These are phyloP conservation scores for Drosophila subobscura DNA, from an alignment of 1,140 invertebrate genomes.

Conservation along the genomic window DNA sequence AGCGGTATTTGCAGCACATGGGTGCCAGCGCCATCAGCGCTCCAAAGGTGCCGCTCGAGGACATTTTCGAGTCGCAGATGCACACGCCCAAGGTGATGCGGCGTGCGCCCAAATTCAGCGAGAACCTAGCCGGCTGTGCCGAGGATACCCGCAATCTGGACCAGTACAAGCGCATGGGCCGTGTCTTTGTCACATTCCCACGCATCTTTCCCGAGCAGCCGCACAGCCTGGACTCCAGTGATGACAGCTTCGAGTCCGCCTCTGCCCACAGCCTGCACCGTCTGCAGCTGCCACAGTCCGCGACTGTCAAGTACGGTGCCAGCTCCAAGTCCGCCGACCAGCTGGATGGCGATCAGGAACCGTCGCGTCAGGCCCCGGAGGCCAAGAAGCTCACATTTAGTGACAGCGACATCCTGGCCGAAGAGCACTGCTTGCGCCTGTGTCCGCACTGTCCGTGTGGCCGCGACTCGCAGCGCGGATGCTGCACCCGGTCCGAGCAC, in stretches of 20 bases:
- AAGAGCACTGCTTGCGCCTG: conserved; percentile 59
- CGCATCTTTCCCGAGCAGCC: conserved; percentile 55
- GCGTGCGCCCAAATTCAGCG: conserved; percentile 87
- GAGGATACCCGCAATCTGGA: conserved; percentile 84
- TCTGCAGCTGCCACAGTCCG: conserved; percentile 44
- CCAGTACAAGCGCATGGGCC: conserved; percentile 80
- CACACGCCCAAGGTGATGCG: conserved; percentile 86
- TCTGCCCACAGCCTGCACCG: conserved; percentile 73
- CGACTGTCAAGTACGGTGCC: conserved; percentile 19
- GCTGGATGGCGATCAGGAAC: conserved; percentile 51
- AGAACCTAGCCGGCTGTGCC: conserved; percentile 87
- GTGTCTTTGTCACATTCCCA: conserved; percentile 80
- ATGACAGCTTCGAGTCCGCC: conserved; percentile 81
- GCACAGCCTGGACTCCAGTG: conserved; percentile 64
- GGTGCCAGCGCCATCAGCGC: conserved; percentile 22
- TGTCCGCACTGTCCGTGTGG: conserved; percentile 72
- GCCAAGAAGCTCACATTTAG: conserved; percentile 78
- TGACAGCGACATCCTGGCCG: conserved; percentile 76
- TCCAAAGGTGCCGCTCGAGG: conserved; percentile 60
- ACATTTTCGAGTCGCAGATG: conserved; percentile 82
- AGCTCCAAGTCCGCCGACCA: conserved; percentile 81
- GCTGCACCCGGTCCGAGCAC: conserved; percentile 57
- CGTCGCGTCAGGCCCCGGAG: conserved; percentile 12
- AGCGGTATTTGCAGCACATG: conserved; percentile 79
- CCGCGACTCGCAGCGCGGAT: conserved; percentile 41